Evolutionary conservation across 2,888 invertebrate species (phyloP), one percentile per base, ranked within the genome.

Genomic region (Apodemia mormo): DNA sequence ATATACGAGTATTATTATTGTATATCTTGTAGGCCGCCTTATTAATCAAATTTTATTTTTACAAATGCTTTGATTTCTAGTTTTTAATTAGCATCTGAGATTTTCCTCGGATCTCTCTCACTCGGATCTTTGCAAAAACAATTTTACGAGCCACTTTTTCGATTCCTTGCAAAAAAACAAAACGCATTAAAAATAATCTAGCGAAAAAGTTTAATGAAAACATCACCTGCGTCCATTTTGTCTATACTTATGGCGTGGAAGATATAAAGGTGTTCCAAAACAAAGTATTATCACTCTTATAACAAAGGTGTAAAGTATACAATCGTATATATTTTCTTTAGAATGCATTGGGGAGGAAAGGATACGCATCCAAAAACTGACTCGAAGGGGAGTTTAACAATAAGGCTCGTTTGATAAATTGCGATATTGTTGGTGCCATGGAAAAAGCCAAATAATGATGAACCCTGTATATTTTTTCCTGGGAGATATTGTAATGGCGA

Each of bases 391-490:
- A 79, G 82, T 73, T 76, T 85, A 82, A 90, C 90, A 91, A 91
- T 91, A 88, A 84, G 85, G 85, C 87, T 90, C 90, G 88, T 91
- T 91, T 91, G 90, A 90, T 89, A 91, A 90, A 91, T 91, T 91
- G 90, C 88, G 85, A 88, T 89, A 91, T 91, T 90, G 90, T 90
- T 87, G 77, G 71, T 75, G 72, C 76, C 74, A 72, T 72, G 75
- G 75, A 77, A 75, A 75, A 75, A 76, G 68, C 80, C 78, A 79
- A 76, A 72, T 72, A 72, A 80, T 80, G 77, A 77, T 82, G 85
- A 82, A 82, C 86, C 81, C 79, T 81, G 80, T 81, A 83, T 81
- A 81, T 80, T 75, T 76, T 70, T 72, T 70, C 71, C 72, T 70
- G 61, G 70, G 67, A 68, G 70, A 73, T 70, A 72, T 73, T 73